Percentiles rank a stretch among this genome's conserved stretches.
These are phyloP conservation scores for Schizopygopsis malacanthus DNA, from an alignment of 2,797 vertebrate species.

Conservation along the genomic window DNA sequence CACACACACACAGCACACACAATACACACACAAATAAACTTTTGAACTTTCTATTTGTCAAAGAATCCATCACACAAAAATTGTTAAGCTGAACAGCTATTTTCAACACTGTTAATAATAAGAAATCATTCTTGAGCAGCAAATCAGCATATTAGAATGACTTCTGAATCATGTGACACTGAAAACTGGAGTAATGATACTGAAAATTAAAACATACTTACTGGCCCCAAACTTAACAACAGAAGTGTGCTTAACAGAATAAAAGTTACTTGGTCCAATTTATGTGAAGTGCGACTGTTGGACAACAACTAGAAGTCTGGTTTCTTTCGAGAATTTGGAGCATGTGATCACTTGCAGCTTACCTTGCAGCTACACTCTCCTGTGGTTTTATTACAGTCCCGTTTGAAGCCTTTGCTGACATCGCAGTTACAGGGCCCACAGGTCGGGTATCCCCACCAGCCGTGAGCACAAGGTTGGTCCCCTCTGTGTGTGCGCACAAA, in stretches of 20 bases:
- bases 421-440: slow-evolving; percentile 89
- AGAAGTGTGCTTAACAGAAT: not conserved
- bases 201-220: not conserved
- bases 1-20: too few species aligned
- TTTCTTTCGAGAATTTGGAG: not conserved
- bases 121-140: not conserved
- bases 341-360: slow-evolving; percentile 53
- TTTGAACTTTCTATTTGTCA: too few species aligned
- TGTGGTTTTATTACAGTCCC: slow-evolving; percentile 88
- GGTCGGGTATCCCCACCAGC: slow-evolving; percentile 89
- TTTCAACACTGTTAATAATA: not conserved
- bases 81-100: too few species aligned
- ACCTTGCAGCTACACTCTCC: slow-evolving; percentile 90
- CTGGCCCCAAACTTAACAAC: too few species aligned
- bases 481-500: slow-evolving; percentile 69
- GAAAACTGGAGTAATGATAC: not conserved
- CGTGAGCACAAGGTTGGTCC: slow-evolving; percentile 84
- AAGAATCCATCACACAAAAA: too few species aligned
- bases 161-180: not conserved
- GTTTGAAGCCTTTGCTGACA: slow-evolving; percentile 84
- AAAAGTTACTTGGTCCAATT: not conserved
- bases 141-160: not conserved
- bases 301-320: not conserved
- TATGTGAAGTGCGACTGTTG: not conserved
- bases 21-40: too few species aligned